Percentiles rank a stretch among this genome's conserved stretches.
Evolutionary conservation across 2,797 vertebrate genomes (phyloP).

Genomic region (Nyctibius grandis): DNA sequence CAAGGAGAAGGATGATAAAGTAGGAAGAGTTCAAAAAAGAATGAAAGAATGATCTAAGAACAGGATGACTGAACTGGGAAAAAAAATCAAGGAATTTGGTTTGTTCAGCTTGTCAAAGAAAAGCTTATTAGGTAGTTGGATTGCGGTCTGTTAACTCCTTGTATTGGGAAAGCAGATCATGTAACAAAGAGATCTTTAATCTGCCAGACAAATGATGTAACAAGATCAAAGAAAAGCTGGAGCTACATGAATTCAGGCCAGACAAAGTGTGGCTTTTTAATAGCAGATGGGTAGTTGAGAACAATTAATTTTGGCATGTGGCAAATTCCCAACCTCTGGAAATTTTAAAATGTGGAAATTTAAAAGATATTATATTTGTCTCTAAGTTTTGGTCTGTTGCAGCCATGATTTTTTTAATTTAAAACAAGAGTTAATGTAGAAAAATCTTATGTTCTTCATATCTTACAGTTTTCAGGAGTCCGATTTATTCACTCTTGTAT

Average conservation of each 20-base stretch:
- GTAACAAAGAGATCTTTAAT: constrained; percentile 11
- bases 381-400: neutral
- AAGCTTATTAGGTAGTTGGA: neutral
- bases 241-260: neutral
- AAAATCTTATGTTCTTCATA: neutral
- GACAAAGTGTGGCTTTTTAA: neutral
- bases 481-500: neutral
- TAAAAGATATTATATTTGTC: neutral
- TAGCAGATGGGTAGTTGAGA: neutral
- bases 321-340: neutral
- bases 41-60: neutral
- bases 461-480: neutral
- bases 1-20: neutral
- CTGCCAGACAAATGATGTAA: neutral
- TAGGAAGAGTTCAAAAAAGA: neutral
- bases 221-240: constrained; percentile 29
- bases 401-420: neutral
- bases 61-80: neutral
- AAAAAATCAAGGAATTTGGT: neutral
- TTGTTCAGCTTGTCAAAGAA: neutral
- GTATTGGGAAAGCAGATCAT: neutral
- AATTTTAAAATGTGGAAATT: neutral
- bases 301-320: neutral
- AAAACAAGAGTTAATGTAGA: neutral
- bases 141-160: neutral